Base-by-base conservation (phyloP, 2,888 invertebrate species). In the Idaea dimidiata region DNA sequence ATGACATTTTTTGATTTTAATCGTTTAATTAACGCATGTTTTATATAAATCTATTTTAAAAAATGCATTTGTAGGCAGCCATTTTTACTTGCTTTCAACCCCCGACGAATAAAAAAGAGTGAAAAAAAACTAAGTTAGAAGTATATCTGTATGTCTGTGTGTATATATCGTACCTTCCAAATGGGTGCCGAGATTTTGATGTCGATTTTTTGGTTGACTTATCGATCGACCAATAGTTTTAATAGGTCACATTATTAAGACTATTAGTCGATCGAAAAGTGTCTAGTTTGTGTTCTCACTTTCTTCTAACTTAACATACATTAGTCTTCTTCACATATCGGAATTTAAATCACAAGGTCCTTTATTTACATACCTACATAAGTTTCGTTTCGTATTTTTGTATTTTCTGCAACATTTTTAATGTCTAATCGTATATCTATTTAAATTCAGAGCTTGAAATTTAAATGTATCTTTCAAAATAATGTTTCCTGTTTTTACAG, bases 341-440 rank as follows among this genome's bases (percentile, higher is more conserved):
- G 68, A 67, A 68, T 70, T 70, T 72, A 70, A 70, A 72, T 72
- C 66, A 60, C 66, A 66, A 69, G 63, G 68, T 54, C 61, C 68
- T 69, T 54, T 67, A 70, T 70, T 72, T 72, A 70, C 70, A 69
- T 70, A 67, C 70, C 67, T 70, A 67, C 70, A 69, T 70, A 67
- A 64, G 67, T 67, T 66, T 66, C 62, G 60, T 62, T 56, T 56
- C 18, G 18, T 18, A 18, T 56, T 56, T 24, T 56, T 56, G 17
- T 17, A 17, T 56, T 43, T 43, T 43, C 43, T 43, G 43, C 10
- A 43, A 43, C 43, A 43, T 43, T 55, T 55, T 55, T 16, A 55
- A 55, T 16, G n/a, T 55, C 3, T 17, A n/a, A 43, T 43, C 43
- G 8, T 8, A 43, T 14, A 43, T 43, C 10, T 43, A 43, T 43